Evolutionary conservation across 1,140 invertebrate species (phyloP).

Genomic region (Pteromalus puparum): DNA sequence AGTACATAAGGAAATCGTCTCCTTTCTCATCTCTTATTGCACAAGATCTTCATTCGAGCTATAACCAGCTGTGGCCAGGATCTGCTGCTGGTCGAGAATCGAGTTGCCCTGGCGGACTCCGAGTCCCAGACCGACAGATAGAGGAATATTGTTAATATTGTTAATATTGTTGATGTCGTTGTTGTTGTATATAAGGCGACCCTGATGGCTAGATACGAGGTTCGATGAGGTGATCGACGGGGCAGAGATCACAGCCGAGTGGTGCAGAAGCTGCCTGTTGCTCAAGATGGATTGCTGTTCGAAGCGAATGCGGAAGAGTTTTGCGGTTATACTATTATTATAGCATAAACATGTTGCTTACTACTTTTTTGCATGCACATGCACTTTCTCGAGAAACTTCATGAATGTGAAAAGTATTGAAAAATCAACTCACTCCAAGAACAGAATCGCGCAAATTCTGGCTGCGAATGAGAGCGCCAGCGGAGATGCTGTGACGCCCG

Average conservation of each 20-base stretch:
- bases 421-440: not conserved
- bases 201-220: not conserved
- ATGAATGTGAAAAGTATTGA: not conserved
- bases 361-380: no score
- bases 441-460: not conserved
- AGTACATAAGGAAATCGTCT: not conserved
- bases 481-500: not conserved
- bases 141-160: not conserved
- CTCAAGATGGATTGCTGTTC: not conserved
- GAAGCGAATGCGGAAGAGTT: not conserved
- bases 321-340: no score
- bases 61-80: not conserved
- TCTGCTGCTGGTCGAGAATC: not conserved
- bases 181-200: not conserved
- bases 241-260: not conserved
- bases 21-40: not conserved
- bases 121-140: not conserved
- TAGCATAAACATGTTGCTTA: no score
- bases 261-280: not conserved
- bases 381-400: no score
- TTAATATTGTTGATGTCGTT: not conserved
- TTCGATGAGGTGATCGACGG: conserved; percentile 5
- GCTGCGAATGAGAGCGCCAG: not conserved
- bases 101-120: not conserved
- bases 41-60: not conserved